Evolutionary conservation across 2,797 vertebrate species (phyloP), one percentile per base, ranked within the genome.

Genomic region (Sebastes iracundus): DNA sequence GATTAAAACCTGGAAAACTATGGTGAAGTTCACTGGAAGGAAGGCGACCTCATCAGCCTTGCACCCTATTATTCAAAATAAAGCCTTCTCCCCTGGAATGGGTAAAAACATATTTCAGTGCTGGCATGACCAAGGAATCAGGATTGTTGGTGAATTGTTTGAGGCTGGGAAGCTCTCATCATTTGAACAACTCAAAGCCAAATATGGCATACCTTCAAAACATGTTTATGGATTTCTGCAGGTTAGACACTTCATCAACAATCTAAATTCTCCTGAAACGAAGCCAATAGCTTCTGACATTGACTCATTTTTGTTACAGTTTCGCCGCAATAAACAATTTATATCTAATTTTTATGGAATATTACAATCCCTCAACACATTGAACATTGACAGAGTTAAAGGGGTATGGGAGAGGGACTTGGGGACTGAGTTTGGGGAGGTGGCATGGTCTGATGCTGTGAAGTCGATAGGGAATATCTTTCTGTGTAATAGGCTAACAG

Each of bases 241-340:
- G 49, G 49, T 52, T 52, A 52, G 20, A n/a, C 49, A n/a, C 20
- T 52, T 10, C 7, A n/a, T 52, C 7, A n/a, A n/a, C 20, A n/a
- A 16, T 53, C 49, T 53, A 9, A 1, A 53, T n/a, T 2, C 0
- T 3, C 20, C 49, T 53, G 8, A n/a, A 53, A 53, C 18, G 0
- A 18, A 53, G 20, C 3, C 49, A n/a, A 53, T 49, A 49, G 46
- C 46, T 49, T 49, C 35, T 38, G 35, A 38, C 1, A 38, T 8
- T 18, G 46, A 20, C 46, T 49, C 18, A 18, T 49, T n/a, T 10
- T 10, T 53, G 7, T 10, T 53, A 53, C 20, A 53, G 49, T 53
- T 53, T n/a, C 2, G 7, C 7, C 8, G 16, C 7, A 53, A 53
- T 53, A 53, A 53, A 53, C 10, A 53, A 53, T 20, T 4, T 9